Conservation (phyloP, 2,113 vertebrate genomes). For the Microcebus murinus region DNA sequence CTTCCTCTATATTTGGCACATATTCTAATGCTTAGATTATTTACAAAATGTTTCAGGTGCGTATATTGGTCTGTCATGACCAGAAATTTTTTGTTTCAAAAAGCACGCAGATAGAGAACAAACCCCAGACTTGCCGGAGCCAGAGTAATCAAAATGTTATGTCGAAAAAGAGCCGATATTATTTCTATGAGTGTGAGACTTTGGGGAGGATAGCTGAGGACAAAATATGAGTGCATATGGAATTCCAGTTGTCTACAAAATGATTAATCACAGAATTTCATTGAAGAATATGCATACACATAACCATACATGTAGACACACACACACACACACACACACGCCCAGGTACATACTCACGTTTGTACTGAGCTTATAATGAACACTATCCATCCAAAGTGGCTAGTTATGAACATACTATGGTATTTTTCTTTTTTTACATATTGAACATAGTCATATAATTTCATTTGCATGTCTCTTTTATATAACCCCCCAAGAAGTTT, state of each 20-base stretch:
- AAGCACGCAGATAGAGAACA: constrained; percentile 66
- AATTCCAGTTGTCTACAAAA: constrained; percentile 42
- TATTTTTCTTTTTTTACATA: neutral
- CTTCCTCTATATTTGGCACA: constrained; percentile 40
- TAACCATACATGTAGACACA: neutral
- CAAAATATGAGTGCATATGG: neutral
- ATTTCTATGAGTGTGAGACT: constrained; percentile 67
- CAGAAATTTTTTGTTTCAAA: constrained; percentile 57
- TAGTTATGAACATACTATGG: neutral
- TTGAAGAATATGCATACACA: neutral
- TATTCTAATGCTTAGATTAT: constrained; percentile 61
- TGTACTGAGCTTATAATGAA: neutral
- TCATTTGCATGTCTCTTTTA: constrained; percentile 14
- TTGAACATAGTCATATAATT: neutral
- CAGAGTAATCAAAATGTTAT: constrained; percentile 78
- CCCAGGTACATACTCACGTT: neutral
- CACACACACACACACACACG: neutral
- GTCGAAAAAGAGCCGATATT: constrained; percentile 67
- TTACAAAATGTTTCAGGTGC: constrained; percentile 73
- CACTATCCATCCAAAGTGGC: neutral
- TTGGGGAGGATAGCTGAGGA: constrained; percentile 43
- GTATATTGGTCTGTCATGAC: constrained; percentile 67
- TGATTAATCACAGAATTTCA: constrained; percentile 40
- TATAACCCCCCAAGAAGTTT: neutral
- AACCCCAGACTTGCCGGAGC: constrained; percentile 76